Base-by-base conservation (phyloP, 2,888 invertebrate genomes). In the Cynaeus angustus region DNA sequence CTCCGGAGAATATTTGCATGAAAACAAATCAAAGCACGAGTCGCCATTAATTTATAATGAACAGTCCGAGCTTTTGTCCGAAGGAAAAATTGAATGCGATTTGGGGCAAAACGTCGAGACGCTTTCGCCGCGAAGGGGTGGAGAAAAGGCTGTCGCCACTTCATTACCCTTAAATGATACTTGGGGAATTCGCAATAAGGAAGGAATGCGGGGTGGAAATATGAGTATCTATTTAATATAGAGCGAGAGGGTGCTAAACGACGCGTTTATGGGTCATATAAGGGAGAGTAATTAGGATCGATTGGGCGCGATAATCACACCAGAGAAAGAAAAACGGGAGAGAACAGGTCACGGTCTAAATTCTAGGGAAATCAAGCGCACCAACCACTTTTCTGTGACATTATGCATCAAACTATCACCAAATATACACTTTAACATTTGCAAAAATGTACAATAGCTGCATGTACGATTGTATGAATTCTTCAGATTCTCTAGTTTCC, bases 121-220 rank as follows among this genome's bases (percentile, higher is more conserved):
- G 53, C 21, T 58, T 56, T 50, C 10, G 67, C 59, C 7, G 9
- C 55, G 56, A 38, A 50, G 64, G 56, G 66, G 53, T 28, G 55
- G 30, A 75, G 74, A 77, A 76, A 77, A 78, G 77, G 75, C 77
- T 77, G 80, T 79, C 80, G 80, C 79, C 82, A 81, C 82, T 83
- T 83, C 81, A 83, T 83, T 83, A 82, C 79, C 79, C 77, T 74
- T 77, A 81, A 82, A 82, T 81, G 84, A 85, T 85, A 85, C 85
- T 85, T 85, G 83, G 74, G 85, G 85, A 85, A 85, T 85, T 84
- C 82, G 85, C 85, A 86, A 86, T 86, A 86, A 85, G 82, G 79
- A 78, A 79, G 83, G 85, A 86, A 86, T 85, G 85, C 81, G 80
- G 74, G 76, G 74, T 82, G 81, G 81, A 84, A 83, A 83, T 84